phyloP scores from a whole-genome alignment of 1,140 invertebrate species.

The Anastrepha ludens region DNA sequence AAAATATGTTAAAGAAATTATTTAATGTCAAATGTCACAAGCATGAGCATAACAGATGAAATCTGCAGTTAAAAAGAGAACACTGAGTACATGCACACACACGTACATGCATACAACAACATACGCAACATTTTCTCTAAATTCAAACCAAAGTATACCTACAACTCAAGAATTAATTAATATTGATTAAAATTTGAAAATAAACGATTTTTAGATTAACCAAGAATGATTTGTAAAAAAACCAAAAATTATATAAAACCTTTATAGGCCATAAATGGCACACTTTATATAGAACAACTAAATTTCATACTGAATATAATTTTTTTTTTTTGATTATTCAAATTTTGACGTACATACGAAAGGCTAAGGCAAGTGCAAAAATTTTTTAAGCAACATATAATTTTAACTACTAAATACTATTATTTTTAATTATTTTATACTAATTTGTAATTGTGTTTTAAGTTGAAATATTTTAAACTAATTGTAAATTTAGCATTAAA shows the following conservation, averaged over 20 bases:
- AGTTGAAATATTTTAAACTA: not conserved
- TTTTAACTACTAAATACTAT: not conserved
- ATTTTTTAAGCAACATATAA: conserved; percentile 26
- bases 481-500: conserved; percentile 1
- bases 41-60: too few relatives aligned
- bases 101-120: not conserved
- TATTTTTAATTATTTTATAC: not conserved
- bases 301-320: not conserved
- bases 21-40: too few relatives aligned
- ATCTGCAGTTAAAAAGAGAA: too few relatives aligned
- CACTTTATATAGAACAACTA: not conserved
- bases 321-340: not conserved
- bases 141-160: not conserved
- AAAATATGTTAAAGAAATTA: too few relatives aligned
- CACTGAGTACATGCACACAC: not conserved
- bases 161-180: not conserved
- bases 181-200: not conserved
- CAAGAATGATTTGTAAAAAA: not conserved
- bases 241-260: not conserved
- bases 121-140: not conserved
- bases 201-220: not conserved
- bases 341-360: not conserved
- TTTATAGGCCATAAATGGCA: not conserved
- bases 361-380: conserved; percentile 2
- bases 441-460: too few relatives aligned